These are phyloP conservation scores for Rallus limicola DNA, from an alignment of 2,113 vertebrate species.

Conservation along the genomic window DNA sequence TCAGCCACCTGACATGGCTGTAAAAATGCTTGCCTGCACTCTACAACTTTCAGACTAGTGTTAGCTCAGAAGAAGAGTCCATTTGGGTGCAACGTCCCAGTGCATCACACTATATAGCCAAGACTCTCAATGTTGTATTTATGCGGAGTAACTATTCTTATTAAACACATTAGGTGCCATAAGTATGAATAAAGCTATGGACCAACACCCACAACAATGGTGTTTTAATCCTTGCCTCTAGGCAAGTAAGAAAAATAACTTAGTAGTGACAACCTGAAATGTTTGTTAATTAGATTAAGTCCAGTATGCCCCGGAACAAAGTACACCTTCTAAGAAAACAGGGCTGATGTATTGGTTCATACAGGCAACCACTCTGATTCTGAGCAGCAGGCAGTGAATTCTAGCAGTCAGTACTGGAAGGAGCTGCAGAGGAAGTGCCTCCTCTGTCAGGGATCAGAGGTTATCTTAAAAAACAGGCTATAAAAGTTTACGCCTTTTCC, in stretches of 20 bases:
- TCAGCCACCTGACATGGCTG: not conserved
- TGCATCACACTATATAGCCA: accelerated
- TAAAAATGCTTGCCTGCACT: not conserved
- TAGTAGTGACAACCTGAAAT: not conserved
- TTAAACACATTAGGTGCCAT: not conserved
- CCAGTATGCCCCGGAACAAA: not conserved
- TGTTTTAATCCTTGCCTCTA: not conserved
- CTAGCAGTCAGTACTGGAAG: not conserved
- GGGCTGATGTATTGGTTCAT: not conserved
- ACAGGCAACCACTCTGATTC: not conserved
- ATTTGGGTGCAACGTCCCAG: not conserved
- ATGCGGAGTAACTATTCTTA: not conserved
- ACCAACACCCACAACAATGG: not conserved
- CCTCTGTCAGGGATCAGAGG: not conserved
- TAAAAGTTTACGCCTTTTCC: not conserved
- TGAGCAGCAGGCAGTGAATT: not conserved
- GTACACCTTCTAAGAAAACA: not conserved
- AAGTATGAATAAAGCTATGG: not conserved
- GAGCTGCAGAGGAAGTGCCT: not conserved
- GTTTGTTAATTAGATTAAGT: not conserved
- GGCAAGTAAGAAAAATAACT: not conserved
- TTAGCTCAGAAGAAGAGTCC: not conserved
- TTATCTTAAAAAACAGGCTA: not conserved
- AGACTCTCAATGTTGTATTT: not conserved
- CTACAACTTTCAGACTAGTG: not conserved